A percentile compares a stretch with the other conserved stretches of the same genome.
These are phyloP conservation scores for Poeciliopsis retropinna DNA, from an alignment of 2,113 vertebrate species.

Conservation along the genomic window DNA sequence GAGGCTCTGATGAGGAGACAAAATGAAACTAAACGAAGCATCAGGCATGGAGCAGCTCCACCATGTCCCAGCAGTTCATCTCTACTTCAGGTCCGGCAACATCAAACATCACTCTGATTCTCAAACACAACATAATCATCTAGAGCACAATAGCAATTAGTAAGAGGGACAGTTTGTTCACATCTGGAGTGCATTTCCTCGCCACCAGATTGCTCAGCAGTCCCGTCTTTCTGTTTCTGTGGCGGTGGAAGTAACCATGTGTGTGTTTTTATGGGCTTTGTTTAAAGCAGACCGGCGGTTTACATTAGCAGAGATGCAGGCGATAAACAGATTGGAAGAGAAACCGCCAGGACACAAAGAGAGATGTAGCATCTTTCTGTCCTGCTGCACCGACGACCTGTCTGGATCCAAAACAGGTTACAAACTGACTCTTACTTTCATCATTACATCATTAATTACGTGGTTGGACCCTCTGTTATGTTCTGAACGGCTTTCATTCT, in stretches of 20 bases:
- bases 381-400: background rate
- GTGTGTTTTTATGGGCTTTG: conserved; percentile 64
- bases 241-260: conserved; percentile 46
- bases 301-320: conserved; percentile 51
- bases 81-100: background rate
- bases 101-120: background rate
- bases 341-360: conserved; percentile 7
- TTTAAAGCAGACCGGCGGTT: conserved; percentile 76
- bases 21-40: no score
- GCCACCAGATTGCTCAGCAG: conserved; percentile 53
- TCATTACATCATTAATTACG: no score
- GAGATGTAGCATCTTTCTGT: conserved; percentile 5
- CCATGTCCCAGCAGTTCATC: background rate
- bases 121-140: conserved; percentile 34
- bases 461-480: no score
- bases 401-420: no score
- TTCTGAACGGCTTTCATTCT: no score
- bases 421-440: no score
- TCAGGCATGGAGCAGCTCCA: no score
- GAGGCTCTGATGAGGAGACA: no score
- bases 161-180: conserved; percentile 64
- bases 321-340: conserved; percentile 63
- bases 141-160: conserved; percentile 55
- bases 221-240: conserved; percentile 18
- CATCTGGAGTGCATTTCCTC: conserved; percentile 80